Conservation (phyloP, 2,888 invertebrate species). For the Microctonus brassicae region DNA sequence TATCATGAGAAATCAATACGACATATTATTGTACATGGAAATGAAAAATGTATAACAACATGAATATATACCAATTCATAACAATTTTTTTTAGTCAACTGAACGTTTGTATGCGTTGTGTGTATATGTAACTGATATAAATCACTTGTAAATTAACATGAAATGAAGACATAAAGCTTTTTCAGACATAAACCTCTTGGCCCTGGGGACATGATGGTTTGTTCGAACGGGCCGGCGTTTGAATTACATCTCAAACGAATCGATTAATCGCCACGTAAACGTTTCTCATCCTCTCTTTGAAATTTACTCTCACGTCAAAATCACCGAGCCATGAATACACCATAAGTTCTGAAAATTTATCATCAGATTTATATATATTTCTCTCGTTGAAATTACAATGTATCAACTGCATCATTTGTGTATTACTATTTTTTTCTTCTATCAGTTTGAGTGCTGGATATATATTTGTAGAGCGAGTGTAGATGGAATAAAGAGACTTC, state of each 20-base stretch:
- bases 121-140: not conserved
- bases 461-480: not conserved
- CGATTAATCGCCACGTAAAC: conserved; percentile 22
- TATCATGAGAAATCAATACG: too few relatives aligned
- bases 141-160: conserved; percentile 25
- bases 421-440: not conserved
- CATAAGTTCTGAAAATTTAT: conserved; percentile 29
- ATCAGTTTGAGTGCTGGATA: not conserved
- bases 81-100: not conserved
- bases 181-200: conserved; percentile 18
- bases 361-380: conserved; percentile 37
- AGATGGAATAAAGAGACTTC: conserved; percentile 27
- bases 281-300: conserved; percentile 19
- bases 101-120: not conserved
- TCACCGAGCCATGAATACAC: conserved; percentile 22
- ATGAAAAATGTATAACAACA: too few relatives aligned
- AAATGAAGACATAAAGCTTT: conserved; percentile 33
- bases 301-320: conserved; percentile 25
- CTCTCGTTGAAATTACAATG: conserved; percentile 35
- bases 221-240: conserved; percentile 13
- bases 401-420: conserved; percentile 35
- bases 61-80: not conserved
- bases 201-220: conserved; percentile 11
- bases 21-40: too few relatives aligned
- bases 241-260: conserved; percentile 28